Conservation (phyloP, 2,797 vertebrate genomes). For the Tinamus major region DNA sequence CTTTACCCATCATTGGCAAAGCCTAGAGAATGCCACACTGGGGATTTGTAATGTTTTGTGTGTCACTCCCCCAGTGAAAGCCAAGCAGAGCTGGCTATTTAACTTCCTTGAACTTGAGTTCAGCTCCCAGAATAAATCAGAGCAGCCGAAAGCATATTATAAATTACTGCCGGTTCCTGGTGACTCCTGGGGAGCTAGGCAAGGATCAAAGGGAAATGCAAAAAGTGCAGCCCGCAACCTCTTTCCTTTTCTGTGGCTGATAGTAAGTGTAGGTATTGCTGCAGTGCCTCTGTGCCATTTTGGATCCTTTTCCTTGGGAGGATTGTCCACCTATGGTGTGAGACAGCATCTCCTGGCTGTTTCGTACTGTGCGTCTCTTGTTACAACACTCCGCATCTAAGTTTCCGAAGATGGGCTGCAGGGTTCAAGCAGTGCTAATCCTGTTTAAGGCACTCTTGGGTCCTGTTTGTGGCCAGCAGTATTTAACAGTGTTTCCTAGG, state of each 20-base stretch:
- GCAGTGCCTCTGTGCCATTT: background rate
- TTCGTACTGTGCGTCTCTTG: background rate
- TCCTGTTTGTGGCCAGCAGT: background rate
- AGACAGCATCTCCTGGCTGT: background rate
- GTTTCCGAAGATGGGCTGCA: background rate
- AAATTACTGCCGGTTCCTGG: slow-evolving; percentile 21
- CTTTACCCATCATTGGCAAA: background rate
- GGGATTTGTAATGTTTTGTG: background rate
- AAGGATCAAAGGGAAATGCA: slow-evolving; percentile 25
- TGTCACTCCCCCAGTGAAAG: background rate
- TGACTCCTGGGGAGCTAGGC: slow-evolving; percentile 17
- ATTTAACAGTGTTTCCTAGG: background rate
- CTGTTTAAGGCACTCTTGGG: background rate
- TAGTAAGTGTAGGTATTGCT: background rate
- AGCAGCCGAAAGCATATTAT: slow-evolving; percentile 26
- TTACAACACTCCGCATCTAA: background rate
- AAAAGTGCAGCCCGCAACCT: background rate
- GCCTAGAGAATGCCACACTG: background rate
- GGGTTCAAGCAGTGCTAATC: background rate
- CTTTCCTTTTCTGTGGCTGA: background rate
- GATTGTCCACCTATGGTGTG: background rate
- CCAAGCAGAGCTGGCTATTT: slow-evolving; percentile 18
- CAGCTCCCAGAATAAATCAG: slow-evolving; percentile 38
- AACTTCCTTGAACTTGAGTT: slow-evolving; percentile 40
- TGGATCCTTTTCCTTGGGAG: background rate